phyloP scores from a whole-genome alignment of 2,888 invertebrate genomes.

The Eristalis arbustorum region DNA sequence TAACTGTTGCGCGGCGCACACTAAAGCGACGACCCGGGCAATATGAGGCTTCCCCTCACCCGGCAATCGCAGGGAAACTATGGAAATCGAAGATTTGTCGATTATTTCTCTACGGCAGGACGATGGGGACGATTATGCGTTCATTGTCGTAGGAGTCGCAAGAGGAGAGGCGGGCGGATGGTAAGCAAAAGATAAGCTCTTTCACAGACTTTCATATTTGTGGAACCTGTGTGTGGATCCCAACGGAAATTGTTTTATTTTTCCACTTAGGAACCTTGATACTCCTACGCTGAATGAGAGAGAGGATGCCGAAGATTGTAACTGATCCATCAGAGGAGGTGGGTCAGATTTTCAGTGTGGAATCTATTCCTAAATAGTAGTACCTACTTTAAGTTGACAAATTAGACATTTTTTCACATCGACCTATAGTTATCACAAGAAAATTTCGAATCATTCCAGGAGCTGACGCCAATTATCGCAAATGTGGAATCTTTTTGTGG shows the following conservation, averaged over 20 bases:
- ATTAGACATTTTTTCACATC: too few species aligned
- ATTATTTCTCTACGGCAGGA: neutral
- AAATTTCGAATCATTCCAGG: too few species aligned
- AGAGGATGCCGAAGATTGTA: too few species aligned
- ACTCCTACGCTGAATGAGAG: too few species aligned
- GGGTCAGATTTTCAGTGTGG: too few species aligned
- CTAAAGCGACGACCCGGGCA: slow-evolving; percentile 18
- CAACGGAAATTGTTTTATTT: neutral
- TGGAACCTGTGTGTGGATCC: slow-evolving; percentile 32
- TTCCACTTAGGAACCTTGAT: neutral
- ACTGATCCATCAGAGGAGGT: too few species aligned
- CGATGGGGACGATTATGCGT: neutral
- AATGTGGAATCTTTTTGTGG: too few species aligned
- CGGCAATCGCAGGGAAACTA: neutral
- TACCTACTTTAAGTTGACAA: too few species aligned
- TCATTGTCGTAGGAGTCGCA: neutral
- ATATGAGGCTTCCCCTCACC: neutral
- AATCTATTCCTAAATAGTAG: too few species aligned
- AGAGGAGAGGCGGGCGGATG: neutral
- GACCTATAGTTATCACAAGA: too few species aligned
- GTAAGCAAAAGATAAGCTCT: neutral
- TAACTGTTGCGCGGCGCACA: slow-evolving; percentile 65
- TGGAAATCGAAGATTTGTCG: neutral
- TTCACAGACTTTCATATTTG: neutral
- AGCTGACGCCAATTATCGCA: too few species aligned